phyloP scores from a whole-genome alignment of 2,113 vertebrate genomes.

The Macheiramphus alcinus region DNA sequence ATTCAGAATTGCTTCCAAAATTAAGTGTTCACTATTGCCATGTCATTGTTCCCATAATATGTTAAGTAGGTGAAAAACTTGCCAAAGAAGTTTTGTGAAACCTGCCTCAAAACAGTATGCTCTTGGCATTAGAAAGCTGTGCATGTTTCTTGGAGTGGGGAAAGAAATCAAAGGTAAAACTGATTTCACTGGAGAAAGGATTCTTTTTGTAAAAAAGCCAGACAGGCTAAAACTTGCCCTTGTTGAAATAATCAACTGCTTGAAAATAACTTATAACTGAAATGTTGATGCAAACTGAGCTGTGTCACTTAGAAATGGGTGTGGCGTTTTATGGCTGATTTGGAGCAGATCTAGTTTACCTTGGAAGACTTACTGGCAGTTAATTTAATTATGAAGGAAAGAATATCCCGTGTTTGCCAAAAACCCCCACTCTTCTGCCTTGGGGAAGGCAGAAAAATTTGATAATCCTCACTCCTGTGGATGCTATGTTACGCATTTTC shows the following conservation, averaged over 20 bases:
- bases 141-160: not conserved
- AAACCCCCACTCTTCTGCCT: not conserved
- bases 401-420: not conserved
- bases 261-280: not conserved
- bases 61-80: not conserved
- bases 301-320: not conserved
- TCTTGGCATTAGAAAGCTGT: not conserved
- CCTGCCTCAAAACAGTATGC: not conserved
- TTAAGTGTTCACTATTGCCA: not conserved
- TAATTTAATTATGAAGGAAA: not conserved
- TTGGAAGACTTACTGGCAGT: not conserved
- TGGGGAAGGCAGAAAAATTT: not conserved
- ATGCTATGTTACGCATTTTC: fast-evolving
- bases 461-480: not conserved
- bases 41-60: not conserved
- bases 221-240: not conserved
- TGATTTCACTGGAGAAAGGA: not conserved
- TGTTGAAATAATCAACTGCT: not conserved
- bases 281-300: not conserved
- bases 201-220: not conserved
- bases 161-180: not conserved
- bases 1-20: not conserved
- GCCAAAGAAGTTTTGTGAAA: not conserved
- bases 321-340: not conserved
- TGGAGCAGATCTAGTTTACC: not conserved